A percentile compares a stretch with the other conserved stretches of the same genome.
Conservation (phyloP, 2,797 vertebrate species). For the Crypturellus tataupa region DNA sequence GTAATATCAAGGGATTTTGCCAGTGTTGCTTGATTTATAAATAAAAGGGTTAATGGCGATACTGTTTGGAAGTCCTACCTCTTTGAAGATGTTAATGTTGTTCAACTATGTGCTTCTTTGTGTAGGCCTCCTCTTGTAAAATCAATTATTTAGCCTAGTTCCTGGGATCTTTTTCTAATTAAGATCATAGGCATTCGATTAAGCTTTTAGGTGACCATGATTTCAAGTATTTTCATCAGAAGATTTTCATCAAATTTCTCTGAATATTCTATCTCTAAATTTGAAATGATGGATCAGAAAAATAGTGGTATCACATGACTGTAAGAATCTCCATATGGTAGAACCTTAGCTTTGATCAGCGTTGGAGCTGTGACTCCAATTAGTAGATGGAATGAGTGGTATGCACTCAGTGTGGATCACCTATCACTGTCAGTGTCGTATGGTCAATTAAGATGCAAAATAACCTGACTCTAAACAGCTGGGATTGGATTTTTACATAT, state of each 20-base stretch:
- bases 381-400: neutral
- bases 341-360: neutral
- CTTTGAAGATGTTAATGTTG: neutral
- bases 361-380: neutral
- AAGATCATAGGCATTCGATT: neutral
- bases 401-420: accelerated
- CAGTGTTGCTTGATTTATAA: neutral
- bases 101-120: neutral
- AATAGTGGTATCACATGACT: neutral
- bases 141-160: neutral
- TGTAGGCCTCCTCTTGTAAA: neutral
- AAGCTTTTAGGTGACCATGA: neutral
- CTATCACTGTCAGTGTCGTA: neutral
- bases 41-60: neutral
- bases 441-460: neutral
- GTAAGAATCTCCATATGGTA: neutral
- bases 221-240: neutral
- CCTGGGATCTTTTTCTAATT: neutral
- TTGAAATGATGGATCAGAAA: neutral
- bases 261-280: neutral
- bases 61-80: neutral
- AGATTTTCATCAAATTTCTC: neutral
- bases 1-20: neutral
- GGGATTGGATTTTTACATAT: neutral
- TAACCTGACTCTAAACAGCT: neutral